Conservation (phyloP, 2,888 invertebrate species). For the Thymelicus lineola region DNA sequence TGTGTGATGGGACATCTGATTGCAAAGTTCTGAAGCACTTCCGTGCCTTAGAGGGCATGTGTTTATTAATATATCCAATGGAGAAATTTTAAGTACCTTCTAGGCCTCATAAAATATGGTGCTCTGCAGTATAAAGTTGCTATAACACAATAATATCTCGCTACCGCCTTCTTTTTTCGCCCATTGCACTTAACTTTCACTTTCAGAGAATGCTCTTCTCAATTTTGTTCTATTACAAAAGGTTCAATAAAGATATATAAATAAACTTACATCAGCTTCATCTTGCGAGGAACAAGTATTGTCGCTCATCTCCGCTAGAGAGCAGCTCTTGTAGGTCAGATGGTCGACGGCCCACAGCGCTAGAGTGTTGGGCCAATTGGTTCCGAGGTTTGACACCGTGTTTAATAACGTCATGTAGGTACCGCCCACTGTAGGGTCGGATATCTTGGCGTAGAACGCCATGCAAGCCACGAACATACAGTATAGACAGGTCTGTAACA, state of each 20-base stretch:
- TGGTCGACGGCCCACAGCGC: constrained; percentile 96
- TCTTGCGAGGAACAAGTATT: constrained; percentile 87
- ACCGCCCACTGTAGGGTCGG: constrained; percentile 98
- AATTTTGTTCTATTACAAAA: too few species aligned
- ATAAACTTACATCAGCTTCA: constrained; percentile 87
- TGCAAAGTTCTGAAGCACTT: too few species aligned
- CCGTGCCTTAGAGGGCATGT: too few species aligned
- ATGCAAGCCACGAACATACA: constrained; percentile 99
- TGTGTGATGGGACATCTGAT: too few species aligned
- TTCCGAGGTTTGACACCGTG: constrained; percentile 98
- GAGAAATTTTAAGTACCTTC: too few species aligned
- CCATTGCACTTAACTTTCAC: too few species aligned
- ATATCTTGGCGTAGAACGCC: constrained; percentile 99
- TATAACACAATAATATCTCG: too few species aligned
- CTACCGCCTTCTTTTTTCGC: too few species aligned
- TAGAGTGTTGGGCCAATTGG: constrained; percentile 97
- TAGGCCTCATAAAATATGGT: too few species aligned
- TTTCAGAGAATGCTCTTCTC: too few species aligned
- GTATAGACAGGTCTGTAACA: constrained; percentile 93
- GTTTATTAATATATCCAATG: neutral
- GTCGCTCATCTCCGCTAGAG: constrained; percentile 70
- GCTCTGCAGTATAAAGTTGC: too few species aligned
- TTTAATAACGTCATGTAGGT: constrained; percentile 99
- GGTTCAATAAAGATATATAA: too few species aligned
- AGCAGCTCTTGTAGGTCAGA: constrained; percentile 92